A percentile compares a stretch with the other conserved stretches of the same genome.
Evolutionary conservation across 2,888 invertebrate species (phyloP).

Genomic region (Dorcus parallelipipedus): DNA sequence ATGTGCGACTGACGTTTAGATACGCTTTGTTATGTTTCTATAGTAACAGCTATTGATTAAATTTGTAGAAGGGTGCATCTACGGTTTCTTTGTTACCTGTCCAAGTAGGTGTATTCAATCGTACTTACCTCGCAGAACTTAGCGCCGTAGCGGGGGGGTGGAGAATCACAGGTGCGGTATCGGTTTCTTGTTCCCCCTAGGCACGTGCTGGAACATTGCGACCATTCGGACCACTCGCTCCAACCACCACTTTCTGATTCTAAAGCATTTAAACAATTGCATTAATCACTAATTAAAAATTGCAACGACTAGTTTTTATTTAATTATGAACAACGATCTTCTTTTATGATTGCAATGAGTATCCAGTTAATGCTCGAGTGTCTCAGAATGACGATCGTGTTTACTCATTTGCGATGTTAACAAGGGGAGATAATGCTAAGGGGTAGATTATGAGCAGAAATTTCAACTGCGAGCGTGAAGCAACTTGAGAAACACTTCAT

Average conservation of each 20-base stretch:
- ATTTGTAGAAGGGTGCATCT: conserved; percentile 11
- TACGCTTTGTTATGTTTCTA: conserved; percentile 14
- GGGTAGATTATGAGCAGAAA: neutral
- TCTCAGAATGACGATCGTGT: neutral
- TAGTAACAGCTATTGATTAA: conserved; percentile 21
- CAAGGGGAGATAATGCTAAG: neutral
- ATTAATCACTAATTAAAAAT: no score
- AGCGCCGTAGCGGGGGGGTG: conserved; percentile 83
- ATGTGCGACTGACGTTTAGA: conserved; percentile 1
- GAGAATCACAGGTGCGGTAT: conserved; percentile 84
- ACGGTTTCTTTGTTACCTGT: neutral
- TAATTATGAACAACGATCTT: no score
- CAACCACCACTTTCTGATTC: conserved; percentile 74
- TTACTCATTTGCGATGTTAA: conserved; percentile 1
- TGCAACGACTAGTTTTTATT: no score
- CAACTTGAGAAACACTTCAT: no score
- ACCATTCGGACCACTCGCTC: conserved; percentile 83
- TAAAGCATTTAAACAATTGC: conserved; percentile 38
- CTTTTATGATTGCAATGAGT: no score
- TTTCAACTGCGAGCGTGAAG: neutral
- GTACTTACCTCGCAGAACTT: conserved; percentile 77
- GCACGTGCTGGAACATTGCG: conserved; percentile 74
- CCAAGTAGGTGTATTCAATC: neutral
- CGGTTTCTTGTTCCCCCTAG: conserved; percentile 76
- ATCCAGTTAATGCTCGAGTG: neutral